Base-by-base conservation (phyloP, 2,113 vertebrate genomes). In the Rhizomys pruinosus region DNA sequence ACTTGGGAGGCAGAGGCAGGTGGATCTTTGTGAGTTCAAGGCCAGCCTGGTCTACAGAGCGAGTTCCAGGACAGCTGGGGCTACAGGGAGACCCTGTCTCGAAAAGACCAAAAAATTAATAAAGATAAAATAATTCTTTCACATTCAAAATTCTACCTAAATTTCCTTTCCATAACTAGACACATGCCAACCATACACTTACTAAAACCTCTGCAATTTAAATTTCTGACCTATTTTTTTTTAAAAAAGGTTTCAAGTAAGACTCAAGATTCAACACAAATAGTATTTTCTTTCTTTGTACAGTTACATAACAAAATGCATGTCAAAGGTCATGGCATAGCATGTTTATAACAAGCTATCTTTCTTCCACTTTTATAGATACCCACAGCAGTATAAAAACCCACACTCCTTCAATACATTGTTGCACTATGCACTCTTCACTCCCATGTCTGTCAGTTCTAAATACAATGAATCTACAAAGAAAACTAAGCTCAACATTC, bases 231-330 rank as follows among this genome's bases (percentile, higher is more conserved):
- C 55, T 59, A 89, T 64, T 89, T 68, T 13, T 80, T 84, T 44
- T 13, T 71, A 91, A 64, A 55, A 63, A 63, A 63, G 10, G 44
- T 87, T 59, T 87, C 16, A 44, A 79, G 68, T 84, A 87, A 88
- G 85, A 59, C 34, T 25, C 66, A 93, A 89, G 44, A 94, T 68
- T 87, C 29, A 92, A 79, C 27, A 68, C 64, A 85, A 87, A 94
- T 44, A 90, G 25, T 39, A 80, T 73, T 59, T 84, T 64, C 61
- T 81, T 71, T 64, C 64, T n/a, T n/a, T 82, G 5, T 42, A 34
- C 11, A 92, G 29, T 89, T 94, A 95, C 66, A 79, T 90, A 93
- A 95, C 66, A n/a, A n/a, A n/a, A 89, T 5, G 12, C 15, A 59
- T 42, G 55, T 42, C 74, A 71, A 91, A 64, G 44, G 37, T 86